A percentile compares a stretch with the other conserved stretches of the same genome.
These are phyloP conservation scores for Sinocyclocheilus anophthalmus DNA, from an alignment of 2,113 vertebrate species.

Conservation along the genomic window DNA sequence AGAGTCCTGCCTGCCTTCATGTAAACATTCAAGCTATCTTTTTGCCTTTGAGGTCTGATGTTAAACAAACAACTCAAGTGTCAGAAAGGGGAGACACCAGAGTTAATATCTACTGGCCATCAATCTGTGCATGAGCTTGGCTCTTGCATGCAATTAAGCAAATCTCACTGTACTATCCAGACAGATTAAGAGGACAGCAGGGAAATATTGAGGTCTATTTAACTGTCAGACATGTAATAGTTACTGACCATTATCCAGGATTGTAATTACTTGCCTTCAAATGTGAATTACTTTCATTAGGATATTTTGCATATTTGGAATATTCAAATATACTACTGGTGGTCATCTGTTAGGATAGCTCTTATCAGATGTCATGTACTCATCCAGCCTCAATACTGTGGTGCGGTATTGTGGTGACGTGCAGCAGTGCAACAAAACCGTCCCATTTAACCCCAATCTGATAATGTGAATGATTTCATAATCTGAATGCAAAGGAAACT, in stretches of 20 bases:
- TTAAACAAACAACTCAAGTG: slow-evolving; percentile 10
- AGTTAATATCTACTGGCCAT: neutral
- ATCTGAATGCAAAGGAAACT: neutral
- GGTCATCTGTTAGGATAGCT: neutral
- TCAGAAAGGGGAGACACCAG: neutral
- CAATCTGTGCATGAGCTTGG: neutral
- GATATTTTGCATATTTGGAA: neutral
- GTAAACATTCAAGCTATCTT: neutral
- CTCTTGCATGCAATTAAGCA: neutral
- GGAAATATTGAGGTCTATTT: neutral
- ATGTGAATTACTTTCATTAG: neutral
- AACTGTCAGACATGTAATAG: neutral
- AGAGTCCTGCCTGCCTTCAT: neutral
- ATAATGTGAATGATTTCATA: neutral
- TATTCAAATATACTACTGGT: neutral
- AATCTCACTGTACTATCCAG: neutral
- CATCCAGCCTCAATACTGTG: neutral
- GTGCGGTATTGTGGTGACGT: neutral
- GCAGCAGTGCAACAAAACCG: too few species aligned
- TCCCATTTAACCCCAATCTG: too few species aligned
- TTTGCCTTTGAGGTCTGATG: slow-evolving; percentile 4
- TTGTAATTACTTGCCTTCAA: neutral
- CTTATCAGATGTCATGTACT: neutral
- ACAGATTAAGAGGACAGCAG: neutral
- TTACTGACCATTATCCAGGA: neutral